phyloP scores from a whole-genome alignment of 2,797 vertebrate species.

The Discoglossus pictus region DNA sequence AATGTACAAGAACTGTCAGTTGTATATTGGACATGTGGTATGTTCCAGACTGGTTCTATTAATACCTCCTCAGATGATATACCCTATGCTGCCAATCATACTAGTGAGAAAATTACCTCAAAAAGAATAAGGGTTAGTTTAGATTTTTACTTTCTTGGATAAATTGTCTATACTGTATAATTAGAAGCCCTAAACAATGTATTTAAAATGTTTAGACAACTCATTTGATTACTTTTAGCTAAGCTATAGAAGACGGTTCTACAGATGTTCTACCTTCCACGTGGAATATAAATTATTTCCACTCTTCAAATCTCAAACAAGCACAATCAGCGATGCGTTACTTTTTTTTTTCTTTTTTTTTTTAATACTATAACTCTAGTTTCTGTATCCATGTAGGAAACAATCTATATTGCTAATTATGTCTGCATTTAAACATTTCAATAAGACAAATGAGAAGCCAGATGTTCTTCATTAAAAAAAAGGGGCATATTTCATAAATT shows the following conservation, averaged over 20 bases:
- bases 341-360: constrained; percentile 11
- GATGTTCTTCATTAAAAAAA: constrained; percentile 26
- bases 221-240: neutral
- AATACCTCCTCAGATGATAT: too few species aligned
- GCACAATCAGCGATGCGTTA: neutral
- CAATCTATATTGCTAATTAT: constrained; percentile 24
- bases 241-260: neutral
- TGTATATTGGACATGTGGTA: too few species aligned
- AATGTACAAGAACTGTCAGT: too few species aligned
- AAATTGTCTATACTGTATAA: too few species aligned
- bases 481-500: constrained; percentile 20
- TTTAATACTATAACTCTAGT: neutral
- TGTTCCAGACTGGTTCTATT: too few species aligned
- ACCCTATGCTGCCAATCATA: too few species aligned
- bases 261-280: neutral
- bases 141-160: too few species aligned
- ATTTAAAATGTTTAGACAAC: neutral
- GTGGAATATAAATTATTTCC: constrained; percentile 5
- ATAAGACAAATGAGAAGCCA: constrained; percentile 26
- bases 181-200: too few species aligned
- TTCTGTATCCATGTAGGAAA: constrained; percentile 5
- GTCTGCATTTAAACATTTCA: neutral
- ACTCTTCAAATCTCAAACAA: neutral
- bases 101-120: too few species aligned
- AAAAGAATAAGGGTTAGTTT: too few species aligned